Base-by-base conservation (phyloP, 2,113 vertebrate species). In the Perca flavescens region DNA sequence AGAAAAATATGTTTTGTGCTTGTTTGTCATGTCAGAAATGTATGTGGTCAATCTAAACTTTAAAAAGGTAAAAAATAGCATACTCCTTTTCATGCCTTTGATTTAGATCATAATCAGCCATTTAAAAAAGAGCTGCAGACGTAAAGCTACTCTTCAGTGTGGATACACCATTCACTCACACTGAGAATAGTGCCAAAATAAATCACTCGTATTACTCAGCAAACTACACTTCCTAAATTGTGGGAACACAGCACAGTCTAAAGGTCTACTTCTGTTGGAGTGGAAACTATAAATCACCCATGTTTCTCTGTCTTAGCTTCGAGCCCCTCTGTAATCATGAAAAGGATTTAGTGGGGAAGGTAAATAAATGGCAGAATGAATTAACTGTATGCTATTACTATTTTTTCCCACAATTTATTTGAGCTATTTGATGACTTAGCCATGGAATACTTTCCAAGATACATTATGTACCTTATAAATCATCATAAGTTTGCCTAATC, bases 251-350 rank as follows among this genome's bases (percentile, higher is more conserved):
- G 21, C 34, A 58, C 62, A 64, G 71, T 70, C 11, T 56, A 85
- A 71, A 65, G 50, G 66, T 83, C 47, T 72, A 79, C 88, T 83
- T 79, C 68, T 77, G 43, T 9, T 40, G 31, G 58, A 72, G 46
- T 57, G 65, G 67, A 81, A 74, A 87, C 77, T 62, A 77, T 82
- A 86, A 86, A 79, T 82, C 66, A 86, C 60, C 36, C 1, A 12
- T 56, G 28, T 63, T 79, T 68, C 56, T 28, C 47, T 80, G 63
- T 54, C 49, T 64, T 54, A 76, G n/a, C 28, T 8, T 54, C n/a
- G 14, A 57, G 57, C 53, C 31, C 0, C 17, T 43, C 52, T 76
- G 73, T 82, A 60, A 81, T 69, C 61, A 71, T 74, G 36, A 70
- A 75, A 65, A 40, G 14, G 22, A 88, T 80, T 62, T 61, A 77